Evolutionary conservation across 2,797 vertebrate species (phyloP).

Genomic region (Enteromius thamalakanensis): DNA sequence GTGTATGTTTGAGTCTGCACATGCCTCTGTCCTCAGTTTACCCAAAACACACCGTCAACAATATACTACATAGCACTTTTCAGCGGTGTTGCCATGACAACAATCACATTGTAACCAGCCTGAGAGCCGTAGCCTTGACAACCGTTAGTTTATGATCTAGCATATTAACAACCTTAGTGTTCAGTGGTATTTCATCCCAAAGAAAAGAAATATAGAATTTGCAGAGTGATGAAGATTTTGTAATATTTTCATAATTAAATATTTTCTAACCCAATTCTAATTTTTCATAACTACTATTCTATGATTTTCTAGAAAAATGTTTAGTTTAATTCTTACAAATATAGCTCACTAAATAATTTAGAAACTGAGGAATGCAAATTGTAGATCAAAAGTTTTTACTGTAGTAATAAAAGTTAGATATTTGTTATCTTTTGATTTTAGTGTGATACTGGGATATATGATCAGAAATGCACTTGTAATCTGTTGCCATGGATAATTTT

Average conservation of each 20-base stretch:
- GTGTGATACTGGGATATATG: neutral
- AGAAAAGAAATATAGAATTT: neutral
- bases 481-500: neutral
- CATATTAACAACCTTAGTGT: neutral
- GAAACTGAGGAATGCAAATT: neutral
- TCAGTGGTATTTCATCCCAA: neutral
- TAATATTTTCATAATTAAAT: neutral
- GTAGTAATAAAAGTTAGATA: neutral
- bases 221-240: neutral
- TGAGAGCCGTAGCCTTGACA: slow-evolving; percentile 21
- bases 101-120: slow-evolving; percentile 19
- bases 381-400: neutral
- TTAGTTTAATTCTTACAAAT: neutral
- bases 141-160: slow-evolving; percentile 23
- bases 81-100: slow-evolving; percentile 50
- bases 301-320: neutral
- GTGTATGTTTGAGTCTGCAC: neutral
- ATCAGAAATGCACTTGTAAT: neutral
- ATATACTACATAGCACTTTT: neutral
- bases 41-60: slow-evolving; percentile 3
- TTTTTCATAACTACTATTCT: neutral
- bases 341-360: neutral
- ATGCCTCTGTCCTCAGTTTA: slow-evolving; percentile 9
- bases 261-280: neutral
- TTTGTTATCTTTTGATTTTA: neutral